Conservation (phyloP, 2,888 invertebrate species). For the Melieria omissa region DNA sequence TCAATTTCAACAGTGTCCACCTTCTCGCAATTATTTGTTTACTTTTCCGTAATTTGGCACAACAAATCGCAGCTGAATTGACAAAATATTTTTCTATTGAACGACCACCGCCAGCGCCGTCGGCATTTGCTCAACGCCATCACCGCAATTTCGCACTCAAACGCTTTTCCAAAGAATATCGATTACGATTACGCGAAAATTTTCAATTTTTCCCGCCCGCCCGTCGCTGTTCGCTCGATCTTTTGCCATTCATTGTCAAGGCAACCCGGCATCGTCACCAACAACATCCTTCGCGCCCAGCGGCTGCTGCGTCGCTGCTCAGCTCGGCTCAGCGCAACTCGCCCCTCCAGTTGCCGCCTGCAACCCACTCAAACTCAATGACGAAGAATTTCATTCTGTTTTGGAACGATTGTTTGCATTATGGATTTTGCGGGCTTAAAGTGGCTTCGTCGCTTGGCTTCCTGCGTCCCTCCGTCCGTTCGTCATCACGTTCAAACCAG, state of each 20-base stretch:
- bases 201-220: neutral
- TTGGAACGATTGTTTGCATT: slow-evolving; percentile 57
- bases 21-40: slow-evolving; percentile 59
- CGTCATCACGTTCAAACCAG: neutral
- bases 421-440: slow-evolving; percentile 65
- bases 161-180: slow-evolving; percentile 55
- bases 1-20: neutral
- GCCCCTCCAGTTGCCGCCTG: neutral
- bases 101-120: neutral
- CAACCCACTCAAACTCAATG: neutral
- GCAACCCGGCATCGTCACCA: slow-evolving; percentile 16
- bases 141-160: slow-evolving; percentile 4
- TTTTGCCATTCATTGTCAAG: slow-evolving; percentile 12
- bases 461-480: neutral
- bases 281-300: slow-evolving; percentile 1
- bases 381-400: slow-evolving; percentile 3
- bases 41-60: slow-evolving; percentile 47
- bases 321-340: neutral
- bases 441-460: slow-evolving; percentile 59
- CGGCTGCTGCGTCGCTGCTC: neutral
- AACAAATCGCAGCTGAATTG: slow-evolving; percentile 43
- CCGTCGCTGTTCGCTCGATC: neutral
- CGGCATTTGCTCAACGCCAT: neutral
- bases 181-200: slow-evolving; percentile 53
- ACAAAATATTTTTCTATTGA: neutral